Conservation (phyloP, 2,797 vertebrate species). For the Tadarida brasiliensis region DNA sequence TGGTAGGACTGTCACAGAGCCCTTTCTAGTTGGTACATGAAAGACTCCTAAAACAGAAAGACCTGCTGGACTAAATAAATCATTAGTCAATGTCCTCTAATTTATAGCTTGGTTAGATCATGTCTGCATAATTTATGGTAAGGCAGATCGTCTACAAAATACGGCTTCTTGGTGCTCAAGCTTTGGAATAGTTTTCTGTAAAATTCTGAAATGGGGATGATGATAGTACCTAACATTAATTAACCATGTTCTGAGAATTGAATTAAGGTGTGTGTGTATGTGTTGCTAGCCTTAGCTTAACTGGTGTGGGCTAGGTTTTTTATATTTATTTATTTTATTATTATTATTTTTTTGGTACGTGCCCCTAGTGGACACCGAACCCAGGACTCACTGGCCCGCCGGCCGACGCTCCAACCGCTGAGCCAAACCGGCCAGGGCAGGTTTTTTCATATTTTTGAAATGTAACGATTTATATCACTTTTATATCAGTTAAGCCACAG, state of each 20-base stretch:
- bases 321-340: no score
- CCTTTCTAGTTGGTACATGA: not conserved
- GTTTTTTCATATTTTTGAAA: not conserved
- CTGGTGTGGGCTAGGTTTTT: not conserved
- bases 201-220: not conserved
- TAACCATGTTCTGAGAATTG: not conserved
- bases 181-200: not conserved
- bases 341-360: no score
- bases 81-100: not conserved
- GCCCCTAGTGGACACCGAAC: no score
- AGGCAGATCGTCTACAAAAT: not conserved
- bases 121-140: constrained; percentile 5
- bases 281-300: not conserved
- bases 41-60: not conserved
- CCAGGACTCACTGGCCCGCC: no score
- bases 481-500: not conserved
- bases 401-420: no score
- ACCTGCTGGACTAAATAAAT: not conserved
- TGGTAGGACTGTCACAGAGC: not conserved
- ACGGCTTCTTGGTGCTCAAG: not conserved
- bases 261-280: not conserved
- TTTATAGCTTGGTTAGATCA: not conserved
- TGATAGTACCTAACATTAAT: not conserved
- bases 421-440: no score
- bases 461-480: constrained; percentile 8